phyloP scores from a whole-genome alignment of 2,797 vertebrate genomes.

The Propithecus deckenii region DNA sequence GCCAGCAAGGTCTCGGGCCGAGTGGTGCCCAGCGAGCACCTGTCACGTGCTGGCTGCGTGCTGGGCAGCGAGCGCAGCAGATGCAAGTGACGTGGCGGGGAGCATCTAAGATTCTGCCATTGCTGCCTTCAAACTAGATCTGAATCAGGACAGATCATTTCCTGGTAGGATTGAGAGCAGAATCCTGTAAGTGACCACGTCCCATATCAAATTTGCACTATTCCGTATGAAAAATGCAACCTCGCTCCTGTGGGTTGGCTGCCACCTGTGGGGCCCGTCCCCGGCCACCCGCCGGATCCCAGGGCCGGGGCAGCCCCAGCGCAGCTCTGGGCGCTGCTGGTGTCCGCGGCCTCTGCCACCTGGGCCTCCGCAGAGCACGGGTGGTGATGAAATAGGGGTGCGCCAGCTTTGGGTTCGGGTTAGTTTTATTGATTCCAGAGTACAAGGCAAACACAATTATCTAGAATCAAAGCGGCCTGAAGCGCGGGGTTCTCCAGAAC shows the following conservation, averaged over 20 bases:
- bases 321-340: not conserved
- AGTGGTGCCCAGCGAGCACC: fast-evolving
- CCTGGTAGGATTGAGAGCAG: not conserved
- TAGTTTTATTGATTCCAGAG: not conserved
- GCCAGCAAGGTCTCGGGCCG: not conserved
- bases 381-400: fast-evolving
- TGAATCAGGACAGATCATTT: not conserved
- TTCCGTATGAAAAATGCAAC: fast-evolving
- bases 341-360: not conserved
- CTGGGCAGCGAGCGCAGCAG: not conserved
- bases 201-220: fast-evolving
- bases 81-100: no score
- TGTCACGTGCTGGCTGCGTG: fast-evolving
- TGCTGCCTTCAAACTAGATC: not conserved
- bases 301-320: no score
- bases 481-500: not conserved
- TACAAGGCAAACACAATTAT: not conserved
- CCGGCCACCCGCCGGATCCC: no score
- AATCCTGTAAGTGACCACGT: fast-evolving
- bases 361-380: not conserved
- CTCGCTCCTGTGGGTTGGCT: no score
- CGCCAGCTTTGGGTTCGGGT: not conserved
- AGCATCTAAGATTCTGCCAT: no score
- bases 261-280: no score
- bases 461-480: not conserved